A percentile compares a stretch with the other conserved stretches of the same genome.
Evolutionary conservation across 2,113 vertebrate species (phyloP).

Genomic region (Elephas maximus): DNA sequence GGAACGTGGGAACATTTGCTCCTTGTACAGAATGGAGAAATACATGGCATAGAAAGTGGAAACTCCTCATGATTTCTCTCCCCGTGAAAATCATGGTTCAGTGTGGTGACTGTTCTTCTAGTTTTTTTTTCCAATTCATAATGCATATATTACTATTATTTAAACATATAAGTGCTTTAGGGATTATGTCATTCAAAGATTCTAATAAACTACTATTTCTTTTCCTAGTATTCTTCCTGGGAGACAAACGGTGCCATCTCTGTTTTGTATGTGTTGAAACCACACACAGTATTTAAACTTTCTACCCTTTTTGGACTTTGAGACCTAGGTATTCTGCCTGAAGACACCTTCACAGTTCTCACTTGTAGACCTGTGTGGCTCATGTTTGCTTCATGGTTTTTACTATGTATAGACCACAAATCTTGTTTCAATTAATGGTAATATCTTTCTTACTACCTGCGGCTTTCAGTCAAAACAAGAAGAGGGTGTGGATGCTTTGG

Average conservation of each 20-base stretch:
- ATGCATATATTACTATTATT: neutral
- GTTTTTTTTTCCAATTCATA: constrained; percentile 1
- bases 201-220: neutral
- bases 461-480: neutral
- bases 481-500: neutral
- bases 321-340: neutral
- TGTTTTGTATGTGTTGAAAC: neutral
- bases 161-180: neutral
- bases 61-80: neutral
- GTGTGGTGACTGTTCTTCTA: neutral
- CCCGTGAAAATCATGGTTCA: neutral
- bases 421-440: neutral
- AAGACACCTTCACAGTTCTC: neutral
- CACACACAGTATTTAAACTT: neutral
- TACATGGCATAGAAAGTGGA: neutral
- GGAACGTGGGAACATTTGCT: neutral
- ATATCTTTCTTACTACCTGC: neutral
- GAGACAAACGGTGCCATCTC: neutral
- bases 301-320: neutral
- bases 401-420: neutral
- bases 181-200: neutral
- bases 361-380: neutral
- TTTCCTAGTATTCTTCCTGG: neutral
- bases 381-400: neutral
- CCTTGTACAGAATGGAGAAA: neutral